These are phyloP conservation scores for Labeo rohita DNA, from an alignment of 2,113 vertebrate species.

Conservation along the genomic window DNA sequence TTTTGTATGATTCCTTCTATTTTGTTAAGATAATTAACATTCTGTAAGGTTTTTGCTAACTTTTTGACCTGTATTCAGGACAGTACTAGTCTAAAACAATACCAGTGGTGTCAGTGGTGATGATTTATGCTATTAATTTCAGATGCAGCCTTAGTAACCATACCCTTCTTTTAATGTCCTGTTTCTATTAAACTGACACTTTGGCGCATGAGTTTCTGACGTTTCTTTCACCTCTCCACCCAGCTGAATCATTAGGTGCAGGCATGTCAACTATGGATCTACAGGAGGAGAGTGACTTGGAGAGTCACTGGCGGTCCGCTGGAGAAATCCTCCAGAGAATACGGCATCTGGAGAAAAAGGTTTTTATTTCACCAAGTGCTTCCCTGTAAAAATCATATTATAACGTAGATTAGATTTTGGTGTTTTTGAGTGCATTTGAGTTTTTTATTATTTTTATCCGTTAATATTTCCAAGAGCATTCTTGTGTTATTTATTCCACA, in stretches of 20 bases:
- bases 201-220: not conserved
- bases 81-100: not conserved
- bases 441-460: no score
- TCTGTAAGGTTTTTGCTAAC: no score
- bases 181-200: not conserved
- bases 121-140: not conserved
- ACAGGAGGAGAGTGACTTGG: conserved; percentile 52
- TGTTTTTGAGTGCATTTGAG: not conserved
- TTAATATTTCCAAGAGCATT: not conserved
- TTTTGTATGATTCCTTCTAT: no score
- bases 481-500: not conserved
- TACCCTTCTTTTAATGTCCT: not conserved
- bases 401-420: not conserved
- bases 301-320: conserved; percentile 66
- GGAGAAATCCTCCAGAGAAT: conserved; percentile 69
- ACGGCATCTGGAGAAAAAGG: conserved; percentile 65
- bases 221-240: not conserved
- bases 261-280: not conserved
- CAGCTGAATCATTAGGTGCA: conserved; percentile 39
- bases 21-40: no score
- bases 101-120: not conserved
- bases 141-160: not conserved
- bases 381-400: not conserved
- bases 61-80: not conserved
- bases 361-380: not conserved